Base-by-base conservation (phyloP, 2,113 vertebrate genomes). In the Hydrochoerus hydrochaeris region DNA sequence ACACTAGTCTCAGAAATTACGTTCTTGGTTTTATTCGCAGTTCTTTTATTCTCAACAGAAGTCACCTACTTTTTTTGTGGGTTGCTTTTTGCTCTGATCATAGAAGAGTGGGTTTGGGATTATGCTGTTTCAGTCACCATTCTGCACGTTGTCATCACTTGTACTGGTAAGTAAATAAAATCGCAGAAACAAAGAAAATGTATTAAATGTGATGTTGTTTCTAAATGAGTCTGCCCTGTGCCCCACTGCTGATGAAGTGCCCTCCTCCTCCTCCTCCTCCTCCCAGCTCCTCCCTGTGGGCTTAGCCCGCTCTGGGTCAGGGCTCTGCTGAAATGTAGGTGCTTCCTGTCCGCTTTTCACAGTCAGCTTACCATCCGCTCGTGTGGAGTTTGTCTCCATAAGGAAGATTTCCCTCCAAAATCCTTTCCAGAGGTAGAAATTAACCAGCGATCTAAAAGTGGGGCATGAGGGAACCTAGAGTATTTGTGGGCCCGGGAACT, bases 21-120 rank as follows among this genome's bases (percentile, higher is more conserved):
- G 20, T 46, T n/a, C 10, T 84, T 8, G 95, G 65, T 98, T 91
- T 96, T 58, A 26, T 93, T 97, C 97, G 32, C 80, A 98, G 98
- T 98, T 93, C 97, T 98, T 95, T 95, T 98, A 75, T 90, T 98
- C 85, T 99, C 99, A 41, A 89, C 99, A 98, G 99, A 99, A 97
- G 98, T 98, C 91, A 99, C 99, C 86, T 99, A 98, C 98, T 99
- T 99, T 67, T 83, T 98, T 86, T 99, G 99, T 28, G 99, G 99
- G 69, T 97, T 99, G 90, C 96, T 99, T 85, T 99, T 99, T 96
- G 98, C 98, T 52, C 98, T 99, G 38, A 98, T 99, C 96, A 99
- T 99, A 93, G 98, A 98, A 98, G 98, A 99, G 97, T 99, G 99
- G 98, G 98, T 99, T 85, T 99, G 99, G 99, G 99, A 99, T 97